Evolutionary conservation across 2,797 vertebrate genomes (phyloP).

Genomic region (Ara ararauna): DNA sequence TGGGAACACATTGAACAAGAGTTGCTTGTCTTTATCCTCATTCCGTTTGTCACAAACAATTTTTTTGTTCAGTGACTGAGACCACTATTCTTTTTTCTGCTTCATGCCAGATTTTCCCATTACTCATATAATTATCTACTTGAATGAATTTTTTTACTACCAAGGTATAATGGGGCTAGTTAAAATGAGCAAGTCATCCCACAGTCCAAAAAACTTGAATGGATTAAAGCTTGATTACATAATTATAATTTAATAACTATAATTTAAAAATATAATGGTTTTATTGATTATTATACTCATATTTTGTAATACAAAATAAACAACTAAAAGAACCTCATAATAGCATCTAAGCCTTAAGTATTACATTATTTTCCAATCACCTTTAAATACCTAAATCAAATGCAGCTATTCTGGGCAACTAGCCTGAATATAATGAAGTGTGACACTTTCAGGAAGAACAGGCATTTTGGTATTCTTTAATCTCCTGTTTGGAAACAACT

Average conservation of each 20-base stretch:
- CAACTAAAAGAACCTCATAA: neutral
- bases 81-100: neutral
- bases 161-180: neutral
- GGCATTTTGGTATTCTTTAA: neutral
- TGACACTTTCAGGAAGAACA: neutral
- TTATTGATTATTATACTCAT: neutral
- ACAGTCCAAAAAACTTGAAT: neutral
- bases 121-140: neutral
- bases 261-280: neutral
- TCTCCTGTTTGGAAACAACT: neutral
- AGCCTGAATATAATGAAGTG: neutral
- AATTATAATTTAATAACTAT: no score
- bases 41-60: neutral
- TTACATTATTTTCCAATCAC: neutral
- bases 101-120: slow-evolving; percentile 30
- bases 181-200: neutral
- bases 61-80: neutral
- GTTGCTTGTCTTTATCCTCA: neutral
- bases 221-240: neutral
- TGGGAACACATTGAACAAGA: neutral
- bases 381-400: neutral
- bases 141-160: neutral
- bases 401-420: neutral
- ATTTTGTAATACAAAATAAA: neutral
- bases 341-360: neutral